Base-by-base conservation (phyloP, 2,888 invertebrate species). In the Trachelus tabidus region DNA sequence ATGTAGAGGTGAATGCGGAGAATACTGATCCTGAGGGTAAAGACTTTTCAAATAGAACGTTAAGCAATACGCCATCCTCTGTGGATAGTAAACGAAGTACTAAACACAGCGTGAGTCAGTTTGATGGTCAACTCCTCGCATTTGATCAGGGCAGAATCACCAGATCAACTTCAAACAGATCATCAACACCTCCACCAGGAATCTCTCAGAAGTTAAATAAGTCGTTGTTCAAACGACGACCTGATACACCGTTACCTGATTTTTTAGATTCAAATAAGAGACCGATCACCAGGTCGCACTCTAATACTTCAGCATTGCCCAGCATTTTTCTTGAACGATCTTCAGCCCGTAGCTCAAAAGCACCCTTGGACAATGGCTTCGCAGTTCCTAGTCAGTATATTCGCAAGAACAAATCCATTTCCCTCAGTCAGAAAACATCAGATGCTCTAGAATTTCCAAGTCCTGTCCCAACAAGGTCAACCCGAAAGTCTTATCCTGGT, bases 201-300 rank as follows among this genome's bases (percentile, higher is more conserved):
- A 76, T 69, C 12, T 15, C n/a, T 9, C 75, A 76, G n/a, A 75
- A 75, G 37, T 23, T 69, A 34, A 56, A 40, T 4, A 71, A 56
- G 56, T 15, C 23, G 9, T 56, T 56, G 23, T 56, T 56, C 56
- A 56, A 56, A 75, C 85, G 83, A 68, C 83, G 86, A 73, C 88
- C 89, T 0, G 90, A 89, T 33, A 90, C 90, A 1, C 89, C 90
- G 0, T 82, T 88, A 74, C 87, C 89, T 2, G 81, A 79, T 15
- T 79, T 83, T 1, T 23, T 80, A 15, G 78, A 77, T 15, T 56
- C 79, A 15, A 77, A 75, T 30, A 73, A 71, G 12, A 78, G 81
- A 30, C 80, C 82, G 11, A 75, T 81, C 11, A 84, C 84, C 4
- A 79, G 84, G 75, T 84, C 81, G 1, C 71, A 71, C 34, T 82